These are phyloP conservation scores for Machimus rusticus DNA, from an alignment of 2,888 invertebrate genomes.

Conservation along the genomic window DNA sequence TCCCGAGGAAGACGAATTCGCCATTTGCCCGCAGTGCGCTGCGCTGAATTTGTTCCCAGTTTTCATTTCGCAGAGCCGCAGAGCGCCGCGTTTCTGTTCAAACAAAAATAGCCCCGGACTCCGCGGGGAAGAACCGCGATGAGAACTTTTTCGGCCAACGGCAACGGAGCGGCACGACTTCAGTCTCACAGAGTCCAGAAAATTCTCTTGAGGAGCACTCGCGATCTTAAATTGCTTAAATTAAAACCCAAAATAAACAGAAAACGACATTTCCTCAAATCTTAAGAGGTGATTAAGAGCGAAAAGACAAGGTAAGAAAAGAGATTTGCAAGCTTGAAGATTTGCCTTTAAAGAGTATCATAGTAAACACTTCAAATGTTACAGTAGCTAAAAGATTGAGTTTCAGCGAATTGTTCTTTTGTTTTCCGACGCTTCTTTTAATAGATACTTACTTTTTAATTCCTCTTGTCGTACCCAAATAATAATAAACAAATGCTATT, in stretches of 20 bases:
- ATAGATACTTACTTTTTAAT: too few species aligned
- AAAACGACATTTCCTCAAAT: neutral
- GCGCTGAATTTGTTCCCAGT: neutral
- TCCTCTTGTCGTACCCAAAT: too few species aligned
- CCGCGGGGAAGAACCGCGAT: neutral
- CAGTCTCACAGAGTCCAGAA: neutral
- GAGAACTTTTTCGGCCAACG: neutral
- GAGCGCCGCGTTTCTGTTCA: neutral
- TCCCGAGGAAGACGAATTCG: neutral
- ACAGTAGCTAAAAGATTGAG: neutral
- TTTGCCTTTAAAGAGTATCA: neutral
- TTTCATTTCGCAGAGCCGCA: neutral
- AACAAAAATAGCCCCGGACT: neutral
- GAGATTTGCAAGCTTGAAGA: neutral
- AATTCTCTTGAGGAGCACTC: neutral
- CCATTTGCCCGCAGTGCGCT: neutral
- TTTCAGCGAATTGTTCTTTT: neutral
- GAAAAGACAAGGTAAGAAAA: neutral
- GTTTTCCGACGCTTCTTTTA: too few species aligned
- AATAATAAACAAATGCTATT: too few species aligned
- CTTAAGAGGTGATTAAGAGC: neutral
- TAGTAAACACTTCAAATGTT: neutral
- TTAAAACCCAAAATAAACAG: neutral
- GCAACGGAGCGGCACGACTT: neutral
- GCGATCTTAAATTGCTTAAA: neutral